phyloP scores from a whole-genome alignment of 2,113 vertebrate species.

The rabbit (Oryctolagus cuniculus) region mOryCun1.1 NC_091445.1:63392501-63393000 shows the following conservation, averaged over 20 bases:
- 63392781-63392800: not conserved
- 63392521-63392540: slow-evolving; percentile 4
- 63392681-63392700: slow-evolving; percentile 39
- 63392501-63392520: slow-evolving; percentile 14
- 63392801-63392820: slow-evolving; percentile 26
- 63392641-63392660: not conserved
- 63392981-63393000: no score
- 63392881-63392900: not conserved
- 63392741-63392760: not conserved
- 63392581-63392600: not conserved
- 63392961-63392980: not conserved
- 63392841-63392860: not conserved
- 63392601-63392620: not conserved
- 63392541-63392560: not conserved
- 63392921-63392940: not conserved
- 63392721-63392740: not conserved
- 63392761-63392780: not conserved
- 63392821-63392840: slow-evolving; percentile 6
- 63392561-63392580: not conserved
- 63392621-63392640: not conserved
- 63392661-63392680: not conserved
- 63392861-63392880: not conserved
- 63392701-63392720: slow-evolving; percentile 53
- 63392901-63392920: not conserved
- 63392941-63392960: not conserved